These are phyloP conservation scores for Corythornis vintsioides DNA, from an alignment of 2,113 vertebrate genomes.

Conservation along the genomic window DNA sequence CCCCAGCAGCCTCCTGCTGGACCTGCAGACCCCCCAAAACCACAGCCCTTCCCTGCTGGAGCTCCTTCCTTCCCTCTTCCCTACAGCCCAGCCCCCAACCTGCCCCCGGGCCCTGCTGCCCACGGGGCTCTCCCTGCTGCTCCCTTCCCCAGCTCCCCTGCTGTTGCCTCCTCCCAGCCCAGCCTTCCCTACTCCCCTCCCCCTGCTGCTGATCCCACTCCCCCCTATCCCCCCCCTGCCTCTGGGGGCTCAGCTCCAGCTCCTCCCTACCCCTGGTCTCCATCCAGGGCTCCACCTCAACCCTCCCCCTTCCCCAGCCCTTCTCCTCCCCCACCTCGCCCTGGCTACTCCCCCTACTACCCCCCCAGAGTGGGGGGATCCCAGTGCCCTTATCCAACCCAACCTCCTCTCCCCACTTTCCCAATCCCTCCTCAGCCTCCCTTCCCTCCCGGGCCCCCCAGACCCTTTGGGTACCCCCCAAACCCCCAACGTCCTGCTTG, in stretches of 20 bases:
- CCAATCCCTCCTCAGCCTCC: background rate
- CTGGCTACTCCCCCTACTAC: too few relatives aligned
- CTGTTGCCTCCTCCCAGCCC: background rate
- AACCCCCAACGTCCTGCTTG: constrained; percentile 73
- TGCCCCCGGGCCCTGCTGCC: constrained; percentile 43
- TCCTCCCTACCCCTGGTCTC: too few relatives aligned
- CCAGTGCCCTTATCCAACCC: too few relatives aligned
- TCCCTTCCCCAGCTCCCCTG: background rate
- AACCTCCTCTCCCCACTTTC: too few relatives aligned
- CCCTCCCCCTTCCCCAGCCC: too few relatives aligned
- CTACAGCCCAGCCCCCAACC: constrained; percentile 62
- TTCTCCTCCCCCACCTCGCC: too few relatives aligned
- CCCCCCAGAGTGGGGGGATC: too few relatives aligned
- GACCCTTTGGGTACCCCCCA: constrained; percentile 69
- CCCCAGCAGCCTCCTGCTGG: constrained; percentile 7
- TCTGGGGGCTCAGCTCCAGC: too few relatives aligned
- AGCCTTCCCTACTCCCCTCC: constrained; percentile 2
- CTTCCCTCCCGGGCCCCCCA: constrained; percentile 25
- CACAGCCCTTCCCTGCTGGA: background rate
- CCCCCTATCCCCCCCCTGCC: background rate
- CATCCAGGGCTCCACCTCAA: too few relatives aligned
- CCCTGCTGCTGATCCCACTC: background rate
- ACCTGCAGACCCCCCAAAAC: background rate
- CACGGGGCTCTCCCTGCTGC: constrained; percentile 44
- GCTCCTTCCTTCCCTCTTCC: constrained; percentile 69